Evolutionary conservation across 1,140 invertebrate species (phyloP).

Genomic region (Melitaea cinxia): DNA sequence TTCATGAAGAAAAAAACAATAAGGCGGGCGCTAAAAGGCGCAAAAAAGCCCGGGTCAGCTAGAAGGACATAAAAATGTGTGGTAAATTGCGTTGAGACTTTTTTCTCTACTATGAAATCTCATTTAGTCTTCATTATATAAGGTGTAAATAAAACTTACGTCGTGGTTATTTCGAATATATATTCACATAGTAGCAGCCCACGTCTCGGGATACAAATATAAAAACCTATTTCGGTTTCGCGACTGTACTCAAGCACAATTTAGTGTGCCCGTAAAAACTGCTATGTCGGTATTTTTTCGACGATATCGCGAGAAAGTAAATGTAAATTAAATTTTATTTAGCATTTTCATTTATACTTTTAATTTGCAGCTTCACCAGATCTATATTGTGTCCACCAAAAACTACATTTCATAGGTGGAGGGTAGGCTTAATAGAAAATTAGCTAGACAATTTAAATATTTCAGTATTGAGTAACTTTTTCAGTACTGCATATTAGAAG

Average conservation of each 20-base stretch:
- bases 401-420: not conserved
- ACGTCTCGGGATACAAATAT: not conserved
- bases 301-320: not conserved
- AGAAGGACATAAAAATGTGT: no score
- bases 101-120: no score
- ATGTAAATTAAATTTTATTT: not conserved
- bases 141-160: not conserved
- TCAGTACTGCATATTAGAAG: no score
- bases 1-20: no score
- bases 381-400: not conserved
- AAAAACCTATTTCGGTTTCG: constrained; percentile 7
- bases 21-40: no score
- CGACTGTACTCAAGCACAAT: not conserved
- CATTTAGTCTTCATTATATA: not conserved
- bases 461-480: no score
- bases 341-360: not conserved
- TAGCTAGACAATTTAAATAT: no score
- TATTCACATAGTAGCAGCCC: not conserved
- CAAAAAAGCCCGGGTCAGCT: no score
- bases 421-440: no score
- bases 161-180: not conserved
- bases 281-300: not conserved
- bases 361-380: not conserved
- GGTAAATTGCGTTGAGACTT: no score
- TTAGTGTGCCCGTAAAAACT: not conserved